Base-by-base conservation (phyloP, 2,797 vertebrate genomes). In the Cossypha caffra region DNA sequence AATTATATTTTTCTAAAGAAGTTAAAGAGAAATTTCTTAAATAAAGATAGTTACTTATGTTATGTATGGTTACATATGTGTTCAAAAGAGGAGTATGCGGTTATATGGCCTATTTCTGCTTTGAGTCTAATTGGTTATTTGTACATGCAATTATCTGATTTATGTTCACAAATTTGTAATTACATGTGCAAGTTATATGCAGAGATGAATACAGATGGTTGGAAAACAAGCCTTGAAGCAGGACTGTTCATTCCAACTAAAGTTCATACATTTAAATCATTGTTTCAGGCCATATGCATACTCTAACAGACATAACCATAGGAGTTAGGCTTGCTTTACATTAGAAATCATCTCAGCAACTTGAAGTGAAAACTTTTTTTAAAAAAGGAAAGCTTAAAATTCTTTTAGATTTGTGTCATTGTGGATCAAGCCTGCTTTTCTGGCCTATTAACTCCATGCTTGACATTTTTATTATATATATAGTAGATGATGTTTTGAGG, bases 241-340 rank as follows among this genome's bases (percentile, higher is more conserved):
- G 93, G 92, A 83, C 79, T 82, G 25, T 94, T 96, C 91, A 86
- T 95, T 94, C 89, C 86, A 95, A 59, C 86, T 89, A 19, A 93
- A 94, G 92, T 96, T 95, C 88, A 90, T 96, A 94, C 83, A 93
- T 95, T 91, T 93, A 95, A 95, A 91, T 96, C 73, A 82, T 95
- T 88, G 90, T 97, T 96, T 88, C 88, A 84, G 94, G 93, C 92
- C 90, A 90, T 96, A 93, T 95, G 80, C 92, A 92, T 74, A 86
- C 82, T 93, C 66, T 71, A 95, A 54, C 69, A 93, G 50, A 75
- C 88, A 63, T 90, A 96, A 93, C 92, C 77, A 78, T 80, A 79
- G 82, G 72, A 88, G 57, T 96, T 93, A 55, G 52, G 61, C 75
- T 96, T 87, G 57, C 50, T 95, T 86, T 50, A 78, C 52, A 28